phyloP scores from a whole-genome alignment of 2,888 invertebrate species.

The Xanthorhoe designata region DNA sequence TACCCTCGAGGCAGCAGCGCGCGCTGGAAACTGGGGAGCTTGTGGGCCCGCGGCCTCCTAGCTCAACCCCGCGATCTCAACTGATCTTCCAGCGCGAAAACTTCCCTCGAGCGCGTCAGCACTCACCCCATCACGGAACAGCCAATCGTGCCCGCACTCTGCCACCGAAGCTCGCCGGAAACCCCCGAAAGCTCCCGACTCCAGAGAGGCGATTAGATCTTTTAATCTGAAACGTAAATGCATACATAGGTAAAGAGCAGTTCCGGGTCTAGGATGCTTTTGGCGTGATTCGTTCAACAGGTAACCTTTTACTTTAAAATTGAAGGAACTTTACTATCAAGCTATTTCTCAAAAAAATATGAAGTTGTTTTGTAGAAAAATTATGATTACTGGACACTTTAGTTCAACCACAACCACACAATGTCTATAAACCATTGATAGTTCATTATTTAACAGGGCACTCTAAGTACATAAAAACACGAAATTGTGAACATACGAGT shows the following conservation, averaged over 20 bases:
- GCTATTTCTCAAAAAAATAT: background rate
- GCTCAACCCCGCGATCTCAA: constrained; percentile 74
- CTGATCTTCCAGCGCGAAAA: constrained; percentile 82
- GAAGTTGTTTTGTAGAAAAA: background rate
- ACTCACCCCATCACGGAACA: constrained; percentile 71
- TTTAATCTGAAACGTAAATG: constrained; percentile 85
- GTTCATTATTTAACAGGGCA: too few species aligned
- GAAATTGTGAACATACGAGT: too few species aligned
- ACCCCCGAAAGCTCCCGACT: constrained; percentile 67
- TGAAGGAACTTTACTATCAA: background rate
- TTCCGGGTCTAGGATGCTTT: constrained; percentile 61
- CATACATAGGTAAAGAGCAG: constrained; percentile 78
- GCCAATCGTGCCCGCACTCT: constrained; percentile 65
- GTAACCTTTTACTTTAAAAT: constrained; percentile 57
- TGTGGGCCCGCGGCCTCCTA: constrained; percentile 70
- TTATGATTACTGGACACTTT: background rate
- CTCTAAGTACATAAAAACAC: too few species aligned
- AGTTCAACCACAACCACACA: too few species aligned
- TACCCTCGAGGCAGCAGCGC: constrained; percentile 74
- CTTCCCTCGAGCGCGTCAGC: constrained; percentile 81
- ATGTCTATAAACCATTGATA: too few species aligned
- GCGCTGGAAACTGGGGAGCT: constrained; percentile 60
- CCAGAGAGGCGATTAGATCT: constrained; percentile 81
- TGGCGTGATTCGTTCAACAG: constrained; percentile 74
- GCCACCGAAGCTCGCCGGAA: constrained; percentile 66